A percentile compares a stretch with the other conserved stretches of the same genome.
Conservation (phyloP, 2,113 vertebrate species). For the Dicerorhinus sumatrensis region DNA sequence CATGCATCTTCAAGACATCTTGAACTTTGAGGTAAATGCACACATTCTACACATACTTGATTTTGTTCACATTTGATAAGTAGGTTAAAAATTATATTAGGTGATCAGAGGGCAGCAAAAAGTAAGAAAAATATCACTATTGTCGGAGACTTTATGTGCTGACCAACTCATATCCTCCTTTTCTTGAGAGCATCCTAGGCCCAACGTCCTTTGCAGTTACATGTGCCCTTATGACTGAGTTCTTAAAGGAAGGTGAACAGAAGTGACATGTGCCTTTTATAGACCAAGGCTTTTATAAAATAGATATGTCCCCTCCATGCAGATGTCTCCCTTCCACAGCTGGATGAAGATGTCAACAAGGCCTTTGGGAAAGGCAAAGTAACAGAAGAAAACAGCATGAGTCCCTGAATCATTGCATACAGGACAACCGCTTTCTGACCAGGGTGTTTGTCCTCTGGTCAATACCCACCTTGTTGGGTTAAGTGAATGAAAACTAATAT, state of each 20-base stretch:
- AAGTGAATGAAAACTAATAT: neutral
- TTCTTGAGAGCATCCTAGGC: neutral
- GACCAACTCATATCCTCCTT: neutral
- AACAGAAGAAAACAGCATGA: neutral
- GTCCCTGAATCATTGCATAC: neutral
- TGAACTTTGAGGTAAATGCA: neutral
- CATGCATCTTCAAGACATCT: neutral
- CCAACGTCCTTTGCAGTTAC: neutral
- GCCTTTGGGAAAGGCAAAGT: neutral
- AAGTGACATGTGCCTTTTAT: neutral
- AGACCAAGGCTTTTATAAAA: neutral
- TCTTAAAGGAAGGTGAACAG: neutral
- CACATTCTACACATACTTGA: neutral
- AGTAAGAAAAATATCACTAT: neutral
- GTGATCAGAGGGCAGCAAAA: neutral
- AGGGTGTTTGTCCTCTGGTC: neutral
- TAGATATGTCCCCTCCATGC: fast-evolving
- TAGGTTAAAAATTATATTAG: neutral
- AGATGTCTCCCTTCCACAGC: neutral
- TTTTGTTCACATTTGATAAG: neutral
- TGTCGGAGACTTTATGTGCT: neutral
- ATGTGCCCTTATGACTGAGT: neutral
- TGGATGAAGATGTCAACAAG: neutral
- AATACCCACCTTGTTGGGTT: neutral
- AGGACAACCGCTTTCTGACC: neutral